phyloP scores from a whole-genome alignment of 2,113 vertebrate genomes.

The Synchiropus splendidus region DNA sequence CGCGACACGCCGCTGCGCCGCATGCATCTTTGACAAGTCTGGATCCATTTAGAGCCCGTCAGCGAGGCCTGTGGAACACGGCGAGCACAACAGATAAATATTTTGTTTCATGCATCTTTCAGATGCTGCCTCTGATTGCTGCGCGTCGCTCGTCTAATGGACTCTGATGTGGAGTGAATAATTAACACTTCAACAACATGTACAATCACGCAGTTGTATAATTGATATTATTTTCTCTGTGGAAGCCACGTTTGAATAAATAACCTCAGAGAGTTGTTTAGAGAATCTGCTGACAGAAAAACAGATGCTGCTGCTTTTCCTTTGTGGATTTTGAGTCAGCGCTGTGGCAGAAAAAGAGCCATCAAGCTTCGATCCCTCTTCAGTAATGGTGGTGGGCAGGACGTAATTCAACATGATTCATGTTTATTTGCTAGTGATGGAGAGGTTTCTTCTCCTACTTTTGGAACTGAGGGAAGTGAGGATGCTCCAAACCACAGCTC shows the following conservation, averaged over 20 bases:
- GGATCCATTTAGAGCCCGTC: constrained; percentile 63
- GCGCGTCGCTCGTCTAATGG: constrained; percentile 46
- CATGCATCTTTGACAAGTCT: constrained; percentile 70
- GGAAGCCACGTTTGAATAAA: constrained; percentile 40
- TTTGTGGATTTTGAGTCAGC: too few relatives aligned
- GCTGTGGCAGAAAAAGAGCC: too few relatives aligned
- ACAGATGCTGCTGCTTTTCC: too few relatives aligned
- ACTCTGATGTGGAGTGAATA: constrained; percentile 64
- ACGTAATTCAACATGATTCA: too few relatives aligned
- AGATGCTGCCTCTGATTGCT: constrained; percentile 39
- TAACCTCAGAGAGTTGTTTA: constrained; percentile 6
- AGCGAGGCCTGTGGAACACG: constrained; percentile 58
- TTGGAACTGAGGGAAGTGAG: too few relatives aligned
- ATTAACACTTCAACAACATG: constrained; percentile 60
- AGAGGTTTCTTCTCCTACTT: too few relatives aligned
- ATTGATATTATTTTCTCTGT: constrained; percentile 58
- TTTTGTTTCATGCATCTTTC: constrained; percentile 68
- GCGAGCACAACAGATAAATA: constrained; percentile 62
- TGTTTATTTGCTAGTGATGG: too few relatives aligned
- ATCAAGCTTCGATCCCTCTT: too few relatives aligned
- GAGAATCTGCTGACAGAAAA: too few relatives aligned
- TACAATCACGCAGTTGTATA: constrained; percentile 46
- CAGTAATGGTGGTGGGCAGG: too few relatives aligned
- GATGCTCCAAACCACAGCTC: too few relatives aligned
- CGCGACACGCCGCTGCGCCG: constrained; percentile 45